A percentile compares a stretch with the other conserved stretches of the same genome.
phyloP scores from a whole-genome alignment of 2,113 vertebrate genomes.

The Chascanopsetta lugubris region DNA sequence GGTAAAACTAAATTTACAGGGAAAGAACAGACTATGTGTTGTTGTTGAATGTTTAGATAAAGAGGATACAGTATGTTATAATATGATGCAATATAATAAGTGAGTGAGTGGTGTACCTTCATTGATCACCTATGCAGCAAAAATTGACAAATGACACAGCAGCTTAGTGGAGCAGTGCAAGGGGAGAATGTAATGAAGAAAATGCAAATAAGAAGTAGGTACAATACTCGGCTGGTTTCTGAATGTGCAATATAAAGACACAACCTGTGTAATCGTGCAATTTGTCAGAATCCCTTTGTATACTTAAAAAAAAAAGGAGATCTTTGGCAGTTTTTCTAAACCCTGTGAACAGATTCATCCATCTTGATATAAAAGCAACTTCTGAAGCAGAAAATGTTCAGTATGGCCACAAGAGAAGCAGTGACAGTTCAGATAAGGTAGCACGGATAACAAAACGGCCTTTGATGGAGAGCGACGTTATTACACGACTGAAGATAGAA shows the following conservation, averaged over 20 bases:
- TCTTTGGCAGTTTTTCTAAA: background rate
- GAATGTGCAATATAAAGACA: background rate
- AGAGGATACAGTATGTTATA: no score
- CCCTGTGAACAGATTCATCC: background rate
- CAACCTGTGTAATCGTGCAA: background rate
- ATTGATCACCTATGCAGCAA: background rate
- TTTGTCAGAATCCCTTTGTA: no score
- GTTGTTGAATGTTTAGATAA: no score
- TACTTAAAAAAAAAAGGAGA: background rate
- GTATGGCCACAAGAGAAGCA: background rate
- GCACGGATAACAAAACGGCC: background rate
- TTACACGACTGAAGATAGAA: background rate
- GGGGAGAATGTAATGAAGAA: background rate
- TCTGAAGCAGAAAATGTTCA: background rate
- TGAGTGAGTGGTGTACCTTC: background rate
- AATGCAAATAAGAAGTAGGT: background rate
- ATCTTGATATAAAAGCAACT: background rate
- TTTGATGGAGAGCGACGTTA: background rate
- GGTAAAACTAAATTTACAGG: no score
- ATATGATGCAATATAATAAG: background rate
- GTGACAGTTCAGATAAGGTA: slow-evolving; percentile 14
- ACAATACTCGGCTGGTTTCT: background rate
- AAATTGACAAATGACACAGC: background rate
- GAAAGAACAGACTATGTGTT: no score
- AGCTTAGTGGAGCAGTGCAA: background rate